Conservation (phyloP, 2,113 vertebrate genomes). For the Cryptotis parvus region DNA sequence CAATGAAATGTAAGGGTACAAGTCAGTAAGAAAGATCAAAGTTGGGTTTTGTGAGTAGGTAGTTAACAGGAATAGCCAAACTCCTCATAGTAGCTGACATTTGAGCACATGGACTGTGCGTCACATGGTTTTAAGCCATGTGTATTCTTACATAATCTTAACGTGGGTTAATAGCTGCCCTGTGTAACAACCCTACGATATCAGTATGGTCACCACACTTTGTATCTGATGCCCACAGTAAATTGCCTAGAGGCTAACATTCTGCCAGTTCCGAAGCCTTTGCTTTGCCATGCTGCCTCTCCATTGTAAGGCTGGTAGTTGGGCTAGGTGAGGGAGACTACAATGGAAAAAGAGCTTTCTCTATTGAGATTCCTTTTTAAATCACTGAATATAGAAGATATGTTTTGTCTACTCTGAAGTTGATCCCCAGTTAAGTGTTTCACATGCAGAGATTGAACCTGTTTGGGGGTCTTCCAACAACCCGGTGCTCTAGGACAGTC, state of each 20-base stretch:
- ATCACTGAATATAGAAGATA: not conserved
- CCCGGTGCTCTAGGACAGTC: not conserved
- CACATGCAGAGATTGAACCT: not conserved
- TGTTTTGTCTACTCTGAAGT: not conserved
- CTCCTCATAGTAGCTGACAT: not conserved
- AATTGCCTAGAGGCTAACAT: not conserved
- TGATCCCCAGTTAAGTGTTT: not conserved
- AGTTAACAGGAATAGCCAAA: constrained; percentile 21
- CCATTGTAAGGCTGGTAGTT: not conserved
- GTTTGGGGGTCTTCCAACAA: not conserved
- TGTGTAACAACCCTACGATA: not conserved
- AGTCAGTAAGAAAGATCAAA: constrained; percentile 7
- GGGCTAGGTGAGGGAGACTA: not conserved
- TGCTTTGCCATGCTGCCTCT: not conserved
- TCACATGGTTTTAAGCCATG: not conserved
- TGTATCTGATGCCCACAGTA: not conserved
- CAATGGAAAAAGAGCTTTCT: constrained; percentile 7
- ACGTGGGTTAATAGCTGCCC: not conserved
- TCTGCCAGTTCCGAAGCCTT: not conserved
- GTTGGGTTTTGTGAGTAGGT: constrained; percentile 45
- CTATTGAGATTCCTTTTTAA: not conserved
- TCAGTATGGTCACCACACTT: not conserved
- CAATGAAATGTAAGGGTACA: constrained; percentile 23
- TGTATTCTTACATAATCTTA: not conserved
- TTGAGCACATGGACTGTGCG: not conserved